Conservation (phyloP, 2,113 vertebrate species). For the Craseonycteris thonglongyai region DNA sequence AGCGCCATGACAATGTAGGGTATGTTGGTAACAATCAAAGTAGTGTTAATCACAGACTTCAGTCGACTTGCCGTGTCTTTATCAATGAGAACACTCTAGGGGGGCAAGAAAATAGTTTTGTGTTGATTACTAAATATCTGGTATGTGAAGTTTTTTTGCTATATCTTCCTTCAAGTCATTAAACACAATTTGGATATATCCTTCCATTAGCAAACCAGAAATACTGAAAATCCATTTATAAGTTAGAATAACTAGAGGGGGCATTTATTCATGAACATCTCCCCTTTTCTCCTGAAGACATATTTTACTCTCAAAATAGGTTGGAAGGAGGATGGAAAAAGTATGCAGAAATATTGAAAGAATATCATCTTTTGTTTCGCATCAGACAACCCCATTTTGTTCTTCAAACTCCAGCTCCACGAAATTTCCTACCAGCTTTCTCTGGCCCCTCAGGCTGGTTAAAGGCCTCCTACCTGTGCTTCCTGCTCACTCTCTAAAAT, state of each 20-base stretch:
- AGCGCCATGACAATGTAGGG: slow-evolving; percentile 91
- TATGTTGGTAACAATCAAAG: slow-evolving; percentile 84
- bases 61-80: slow-evolving; percentile 84
- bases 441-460: not conserved
- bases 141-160: not conserved
- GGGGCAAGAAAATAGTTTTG: not conserved
- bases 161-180: not conserved
- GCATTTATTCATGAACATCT: not conserved
- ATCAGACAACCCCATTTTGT: not conserved
- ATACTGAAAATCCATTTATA: slow-evolving; percentile 2
- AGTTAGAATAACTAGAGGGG: not conserved
- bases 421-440: not conserved
- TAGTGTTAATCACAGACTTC: slow-evolving; percentile 66
- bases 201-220: not conserved
- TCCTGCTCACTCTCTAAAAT: not conserved
- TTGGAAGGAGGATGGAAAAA: not conserved
- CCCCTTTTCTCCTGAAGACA: not conserved
- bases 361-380: not conserved
- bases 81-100: slow-evolving; percentile 90
- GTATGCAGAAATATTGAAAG: not conserved
- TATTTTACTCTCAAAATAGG: not conserved
- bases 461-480: not conserved
- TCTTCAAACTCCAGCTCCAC: slow-evolving; percentile 6
- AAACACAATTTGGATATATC: not conserved
- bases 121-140: not conserved